Evolutionary conservation across 1,140 invertebrate species (phyloP), one percentile per base, ranked within the genome.

Genomic region (Calosoma granatense): DNA sequence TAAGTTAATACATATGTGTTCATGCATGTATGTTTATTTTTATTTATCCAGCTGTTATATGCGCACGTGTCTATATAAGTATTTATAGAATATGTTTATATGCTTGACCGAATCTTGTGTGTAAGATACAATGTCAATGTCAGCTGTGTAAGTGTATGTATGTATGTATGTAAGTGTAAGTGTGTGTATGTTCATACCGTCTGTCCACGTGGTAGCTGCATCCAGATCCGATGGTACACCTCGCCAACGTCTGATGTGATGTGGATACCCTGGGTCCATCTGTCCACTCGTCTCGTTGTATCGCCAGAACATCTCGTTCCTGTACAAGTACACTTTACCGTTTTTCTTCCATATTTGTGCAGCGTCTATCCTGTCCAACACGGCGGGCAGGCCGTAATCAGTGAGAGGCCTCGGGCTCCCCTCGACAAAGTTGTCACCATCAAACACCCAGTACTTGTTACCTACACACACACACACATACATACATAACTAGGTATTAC

Each of bases 251-350:
- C 75, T 71, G 70, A 86, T 85, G 39, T 75, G 72, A 60, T 80
- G 78, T 0, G 86, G 86, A 69, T 88, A 88, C 2, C 79, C 80
- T 0, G 64, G 64, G 67, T 88, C 84, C 71, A 87, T 78, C 15
- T 61, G 67, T 43, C 64, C 64, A 0, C 67, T 70, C 9, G 57
- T 69, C 63, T 86, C 84, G 64, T 88, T 79, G 61, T 78, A 87
- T 54, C 84, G 72, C 82, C 85, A 88, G 70, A 85, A 88, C 55
- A 75, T 61, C 59, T 83, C 73, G 11, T 77, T 75, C 57, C 78
- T 78, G 58, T 79, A 82, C 54, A 81, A 67, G 60, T 81, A 82
- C 0, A 78, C 80, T 63, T 74, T 77, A 76, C 78, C 70, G 74
- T 79, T 60, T 65, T 66, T 76, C 22, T 68, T 78, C 74, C 84